Percentiles rank a stretch among this genome's conserved stretches.
Conservation (phyloP, 2,113 vertebrate species). For the Diadophis punctatus region DNA sequence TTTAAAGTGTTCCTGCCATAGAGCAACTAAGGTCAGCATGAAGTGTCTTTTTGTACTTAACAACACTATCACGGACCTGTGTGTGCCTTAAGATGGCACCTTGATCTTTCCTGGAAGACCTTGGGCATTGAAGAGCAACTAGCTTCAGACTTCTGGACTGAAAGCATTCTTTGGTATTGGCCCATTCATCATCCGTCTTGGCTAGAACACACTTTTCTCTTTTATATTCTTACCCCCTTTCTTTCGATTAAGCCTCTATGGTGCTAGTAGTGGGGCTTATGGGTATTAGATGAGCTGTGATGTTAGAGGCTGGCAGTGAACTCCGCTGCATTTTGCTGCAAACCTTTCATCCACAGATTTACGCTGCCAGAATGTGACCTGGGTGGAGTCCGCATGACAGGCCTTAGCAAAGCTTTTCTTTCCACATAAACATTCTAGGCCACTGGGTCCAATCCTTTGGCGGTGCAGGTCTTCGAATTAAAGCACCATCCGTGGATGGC, state of each 20-base stretch:
- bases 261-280: background rate
- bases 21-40: background rate
- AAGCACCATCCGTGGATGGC: background rate
- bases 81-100: background rate
- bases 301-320: background rate
- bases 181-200: background rate
- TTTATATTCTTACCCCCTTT: background rate
- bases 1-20: background rate
- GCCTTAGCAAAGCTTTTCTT: background rate
- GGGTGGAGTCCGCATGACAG: background rate
- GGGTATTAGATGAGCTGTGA: constrained; percentile 33
- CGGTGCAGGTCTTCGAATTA: background rate
- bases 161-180: background rate
- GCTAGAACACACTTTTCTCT: background rate
- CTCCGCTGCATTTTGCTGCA: constrained; percentile 32
- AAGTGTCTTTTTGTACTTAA: background rate
- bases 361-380: constrained; percentile 20
- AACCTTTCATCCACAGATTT: constrained; percentile 12
- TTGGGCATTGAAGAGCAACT: background rate
- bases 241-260: background rate
- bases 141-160: background rate
- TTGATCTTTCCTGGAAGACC: background rate
- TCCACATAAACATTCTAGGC: background rate
- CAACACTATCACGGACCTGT: background rate
- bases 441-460: background rate